phyloP scores from a whole-genome alignment of 2,113 vertebrate genomes.

The Siniperca knerii region DNA sequence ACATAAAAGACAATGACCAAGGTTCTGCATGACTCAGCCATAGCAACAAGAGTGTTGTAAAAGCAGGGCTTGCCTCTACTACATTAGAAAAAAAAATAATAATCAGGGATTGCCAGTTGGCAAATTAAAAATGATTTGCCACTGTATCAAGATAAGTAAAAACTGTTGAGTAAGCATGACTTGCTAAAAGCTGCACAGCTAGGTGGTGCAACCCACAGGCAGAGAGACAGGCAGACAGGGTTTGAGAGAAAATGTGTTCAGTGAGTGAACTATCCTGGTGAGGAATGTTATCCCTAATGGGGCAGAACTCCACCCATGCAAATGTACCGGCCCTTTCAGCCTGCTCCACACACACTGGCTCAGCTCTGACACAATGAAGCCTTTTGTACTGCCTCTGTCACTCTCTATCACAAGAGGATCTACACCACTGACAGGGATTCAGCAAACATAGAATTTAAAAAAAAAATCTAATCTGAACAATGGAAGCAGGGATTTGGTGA shows the following conservation, averaged over 20 bases:
- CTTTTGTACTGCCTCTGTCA: slow-evolving; percentile 58
- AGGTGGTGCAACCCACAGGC: slow-evolving; percentile 40
- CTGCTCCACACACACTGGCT: slow-evolving; percentile 32
- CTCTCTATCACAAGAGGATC: slow-evolving; percentile 15
- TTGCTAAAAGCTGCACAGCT: slow-evolving; percentile 55
- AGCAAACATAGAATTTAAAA: not conserved
- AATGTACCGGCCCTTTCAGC: slow-evolving; percentile 12
- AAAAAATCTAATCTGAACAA: not conserved
- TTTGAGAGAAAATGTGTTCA: slow-evolving; percentile 19
- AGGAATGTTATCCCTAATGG: slow-evolving; percentile 49
- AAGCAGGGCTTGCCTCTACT: not conserved
- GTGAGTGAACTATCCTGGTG: slow-evolving; percentile 30
- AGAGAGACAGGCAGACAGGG: not conserved
- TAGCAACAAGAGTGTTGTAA: slow-evolving; percentile 1
- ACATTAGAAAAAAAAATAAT: not conserved
- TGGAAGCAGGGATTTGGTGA: not conserved
- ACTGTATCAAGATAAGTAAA: not conserved
- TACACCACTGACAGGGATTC: not conserved
- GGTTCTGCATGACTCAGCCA: slow-evolving; percentile 58
- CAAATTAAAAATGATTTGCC: slow-evolving; percentile 4
- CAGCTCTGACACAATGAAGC: slow-evolving; percentile 61
- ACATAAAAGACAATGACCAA: not conserved
- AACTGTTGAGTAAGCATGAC: slow-evolving; percentile 76
- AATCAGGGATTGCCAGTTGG: not conserved
- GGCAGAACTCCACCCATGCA: slow-evolving; percentile 23